Evolutionary conservation across 2,888 invertebrate genomes (phyloP), one percentile per base, ranked within the genome.

Genomic region (Leucophenga maculata): DNA sequence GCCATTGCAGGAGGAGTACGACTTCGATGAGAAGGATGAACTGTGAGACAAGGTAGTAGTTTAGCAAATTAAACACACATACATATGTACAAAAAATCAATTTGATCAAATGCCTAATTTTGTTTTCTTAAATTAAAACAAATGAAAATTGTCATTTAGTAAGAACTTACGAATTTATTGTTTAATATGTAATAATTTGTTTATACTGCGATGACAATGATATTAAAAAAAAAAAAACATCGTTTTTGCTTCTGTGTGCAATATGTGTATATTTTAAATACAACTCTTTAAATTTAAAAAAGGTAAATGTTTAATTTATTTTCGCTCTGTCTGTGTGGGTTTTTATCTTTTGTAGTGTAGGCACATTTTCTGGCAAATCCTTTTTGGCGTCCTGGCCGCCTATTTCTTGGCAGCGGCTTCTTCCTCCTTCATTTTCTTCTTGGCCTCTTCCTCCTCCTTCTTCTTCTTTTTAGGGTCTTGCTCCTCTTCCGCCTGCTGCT

Each of bases 1-100:
- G 32, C 81, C 86, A 46, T 74, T 86, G 1, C 86, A 88, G 65
- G 87, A 87, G 13, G 88, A 89, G 6, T 87, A 88, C 48, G 83
- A 88, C 65, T 84, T 87, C 65, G 85, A 86, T 74, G 76, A 83
- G 69, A 85, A 76, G 70, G 88, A 89, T 48, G 88, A 89, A 75
- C 77, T 89, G 76, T 89, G 82, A 50, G n/a, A n/a, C 1, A 50
- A n/a, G 1, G n/a, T n/a, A 16, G 1, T 50, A 50, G n/a, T 26
- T 2, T 26, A 26, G 26, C 26, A 26, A 26, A 26, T 26, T 26
- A 26, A 2, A 26, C 4, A 26, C 2, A 26, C 26, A 26, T 26
- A 26, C 2, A 3, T 3, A 26, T 26, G 26, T 26, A 26, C 6
- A 50, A 50, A 6, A 50, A 50, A 50, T 50, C 50, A 13, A 50